phyloP scores from a whole-genome alignment of 2,888 invertebrate genomes.

The Dione juno region DNA sequence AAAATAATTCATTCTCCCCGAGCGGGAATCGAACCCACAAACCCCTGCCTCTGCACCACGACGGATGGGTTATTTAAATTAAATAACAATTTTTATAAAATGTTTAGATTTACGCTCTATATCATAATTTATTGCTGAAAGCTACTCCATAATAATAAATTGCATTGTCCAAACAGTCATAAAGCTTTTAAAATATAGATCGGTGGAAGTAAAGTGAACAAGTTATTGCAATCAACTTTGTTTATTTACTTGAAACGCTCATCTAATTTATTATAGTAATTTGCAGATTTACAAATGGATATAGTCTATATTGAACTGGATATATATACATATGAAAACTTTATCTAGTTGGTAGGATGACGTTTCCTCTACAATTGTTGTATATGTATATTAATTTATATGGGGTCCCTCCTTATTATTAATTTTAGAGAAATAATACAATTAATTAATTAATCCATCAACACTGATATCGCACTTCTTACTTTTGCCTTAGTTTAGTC shows the following conservation, averaged over 20 bases:
- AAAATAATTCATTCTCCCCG: no score
- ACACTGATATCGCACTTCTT: slow-evolving; percentile 4
- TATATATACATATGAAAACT: no score
- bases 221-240: neutral
- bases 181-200: slow-evolving; percentile 20
- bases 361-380: no score
- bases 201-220: neutral
- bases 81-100: slow-evolving; percentile 11
- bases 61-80: neutral
- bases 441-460: slow-evolving; percentile 17
- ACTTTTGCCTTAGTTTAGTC: slow-evolving; percentile 11
- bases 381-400: no score
- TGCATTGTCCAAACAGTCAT: slow-evolving; percentile 1
- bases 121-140: neutral
- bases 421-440: neutral
- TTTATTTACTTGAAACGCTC: neutral
- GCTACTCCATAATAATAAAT: slow-evolving; percentile 5
- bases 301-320: no score
- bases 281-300: neutral
- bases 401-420: no score
- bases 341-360: no score
- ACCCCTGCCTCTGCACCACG: no score
- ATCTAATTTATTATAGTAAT: neutral
- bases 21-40: no score
- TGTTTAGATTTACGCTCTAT: neutral